Percentiles rank a stretch among this genome's conserved stretches.
phyloP scores from a whole-genome alignment of 1,140 invertebrate genomes.

The Ruditapes philippinarum region DNA sequence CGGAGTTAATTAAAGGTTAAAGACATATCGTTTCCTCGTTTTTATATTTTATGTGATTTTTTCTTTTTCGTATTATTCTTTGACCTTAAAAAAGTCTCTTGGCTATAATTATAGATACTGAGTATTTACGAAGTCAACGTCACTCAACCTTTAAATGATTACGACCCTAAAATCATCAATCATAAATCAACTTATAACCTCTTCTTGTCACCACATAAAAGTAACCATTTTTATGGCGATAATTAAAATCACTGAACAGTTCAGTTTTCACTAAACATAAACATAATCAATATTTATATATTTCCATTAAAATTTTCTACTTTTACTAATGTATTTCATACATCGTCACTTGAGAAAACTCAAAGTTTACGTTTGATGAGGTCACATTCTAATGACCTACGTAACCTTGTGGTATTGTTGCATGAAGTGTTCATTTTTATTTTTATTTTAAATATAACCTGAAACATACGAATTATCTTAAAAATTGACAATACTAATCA shows the following conservation, averaged over 20 bases:
- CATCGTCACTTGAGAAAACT: not conserved
- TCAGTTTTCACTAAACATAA: not conserved
- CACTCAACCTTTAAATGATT: not conserved
- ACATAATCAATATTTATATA: slow-evolving; percentile 18
- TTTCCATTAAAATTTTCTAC: not conserved
- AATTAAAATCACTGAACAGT: slow-evolving; percentile 39
- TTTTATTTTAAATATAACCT: too few relatives aligned
- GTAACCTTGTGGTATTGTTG: too few relatives aligned
- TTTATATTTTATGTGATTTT: not conserved
- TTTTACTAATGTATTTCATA: not conserved
- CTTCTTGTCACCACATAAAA: slow-evolving; percentile 42
- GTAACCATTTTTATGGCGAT: slow-evolving; percentile 27
- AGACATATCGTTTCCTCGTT: not conserved
- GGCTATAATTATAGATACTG: slow-evolving; percentile 24
- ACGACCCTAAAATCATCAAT: not conserved
- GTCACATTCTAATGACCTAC: too few relatives aligned
- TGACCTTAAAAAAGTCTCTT: not conserved
- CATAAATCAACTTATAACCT: not conserved
- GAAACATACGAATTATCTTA: too few relatives aligned
- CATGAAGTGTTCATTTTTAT: too few relatives aligned
- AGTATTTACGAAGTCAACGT: slow-evolving; percentile 14
- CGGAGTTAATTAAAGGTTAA: slow-evolving; percentile 13
- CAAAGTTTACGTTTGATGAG: not conserved
- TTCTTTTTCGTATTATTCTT: not conserved
- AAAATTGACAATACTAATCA: too few relatives aligned